phyloP scores from a whole-genome alignment of 2,888 invertebrate species.

The Diabrotica balteata region DNA sequence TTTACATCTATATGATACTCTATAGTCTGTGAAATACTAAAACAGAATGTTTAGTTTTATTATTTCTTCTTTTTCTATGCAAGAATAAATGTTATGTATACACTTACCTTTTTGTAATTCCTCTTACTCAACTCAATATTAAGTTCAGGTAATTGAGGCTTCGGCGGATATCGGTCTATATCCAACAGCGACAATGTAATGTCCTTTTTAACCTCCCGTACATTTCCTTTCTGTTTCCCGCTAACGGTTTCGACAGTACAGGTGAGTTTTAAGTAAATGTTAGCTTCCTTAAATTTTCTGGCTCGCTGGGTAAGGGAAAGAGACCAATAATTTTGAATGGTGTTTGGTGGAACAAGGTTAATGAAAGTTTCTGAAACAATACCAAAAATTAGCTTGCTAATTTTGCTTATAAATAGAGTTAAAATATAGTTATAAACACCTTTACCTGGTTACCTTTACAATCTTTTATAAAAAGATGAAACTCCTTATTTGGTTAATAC shows the following conservation, averaged over 20 bases:
- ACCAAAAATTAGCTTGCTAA: too few relatives aligned
- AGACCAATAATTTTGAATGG: conserved; percentile 42
- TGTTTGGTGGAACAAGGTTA: conserved; percentile 7
- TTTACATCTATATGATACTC: too few relatives aligned
- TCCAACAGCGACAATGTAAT: conserved; percentile 62
- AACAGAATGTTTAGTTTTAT: too few relatives aligned
- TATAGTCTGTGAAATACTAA: too few relatives aligned
- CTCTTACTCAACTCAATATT: conserved; percentile 51
- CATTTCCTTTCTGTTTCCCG: conserved; percentile 47
- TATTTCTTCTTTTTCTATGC: too few relatives aligned
- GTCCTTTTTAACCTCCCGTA: conserved; percentile 50
- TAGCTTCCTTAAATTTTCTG: conserved; percentile 20
- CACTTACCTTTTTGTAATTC: conserved; percentile 49
- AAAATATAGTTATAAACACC: too few relatives aligned
- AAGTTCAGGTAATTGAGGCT: conserved; percentile 55
- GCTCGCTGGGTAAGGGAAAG: conserved; percentile 56
- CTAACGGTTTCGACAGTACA: conserved; percentile 59
- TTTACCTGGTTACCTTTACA: too few relatives aligned
- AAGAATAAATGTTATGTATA: too few relatives aligned
- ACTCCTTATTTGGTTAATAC: too few relatives aligned
- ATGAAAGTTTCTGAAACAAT: conserved; percentile 2
- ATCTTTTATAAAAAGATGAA: too few relatives aligned
- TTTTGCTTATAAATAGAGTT: too few relatives aligned
- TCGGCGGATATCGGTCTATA: conserved; percentile 62
- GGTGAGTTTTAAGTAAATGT: conserved; percentile 46